phyloP scores from a whole-genome alignment of 2,888 invertebrate genomes.

The Acrobasis suavella region DNA sequence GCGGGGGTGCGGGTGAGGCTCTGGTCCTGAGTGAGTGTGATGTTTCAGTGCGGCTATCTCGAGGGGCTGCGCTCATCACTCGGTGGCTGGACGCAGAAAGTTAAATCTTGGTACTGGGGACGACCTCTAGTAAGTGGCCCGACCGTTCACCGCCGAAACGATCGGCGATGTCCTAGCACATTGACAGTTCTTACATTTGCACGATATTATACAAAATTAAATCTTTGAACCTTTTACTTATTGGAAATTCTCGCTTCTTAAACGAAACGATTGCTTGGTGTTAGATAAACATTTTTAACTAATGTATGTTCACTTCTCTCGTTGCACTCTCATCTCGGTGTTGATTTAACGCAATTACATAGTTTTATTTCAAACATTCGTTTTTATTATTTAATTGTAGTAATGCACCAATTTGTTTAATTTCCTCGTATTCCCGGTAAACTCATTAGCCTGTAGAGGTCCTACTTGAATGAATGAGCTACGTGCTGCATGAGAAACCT shows the following conservation, averaged over 20 bases:
- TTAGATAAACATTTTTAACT: slow-evolving; percentile 62
- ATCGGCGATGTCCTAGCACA: slow-evolving; percentile 78
- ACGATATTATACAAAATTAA: slow-evolving; percentile 61
- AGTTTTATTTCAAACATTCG: slow-evolving; percentile 44
- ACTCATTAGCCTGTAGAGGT: slow-evolving; percentile 71
- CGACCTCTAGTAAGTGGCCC: slow-evolving; percentile 96
- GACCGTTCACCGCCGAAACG: slow-evolving; percentile 69
- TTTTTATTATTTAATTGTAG: slow-evolving; percentile 56
- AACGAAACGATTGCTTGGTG: slow-evolving; percentile 73
- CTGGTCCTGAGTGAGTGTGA: slow-evolving; percentile 80
- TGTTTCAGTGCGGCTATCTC: slow-evolving; percentile 94
- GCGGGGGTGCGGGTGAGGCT: slow-evolving; percentile 43
- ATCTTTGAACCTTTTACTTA: slow-evolving; percentile 43
- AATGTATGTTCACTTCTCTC: slow-evolving; percentile 69
- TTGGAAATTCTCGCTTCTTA: slow-evolving; percentile 75
- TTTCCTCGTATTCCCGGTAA: slow-evolving; percentile 16
- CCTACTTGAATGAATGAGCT: slow-evolving; percentile 64
- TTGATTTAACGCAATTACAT: slow-evolving; percentile 55
- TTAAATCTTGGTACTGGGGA: slow-evolving; percentile 98
- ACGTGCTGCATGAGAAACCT: slow-evolving; percentile 66
- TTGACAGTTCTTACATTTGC: slow-evolving; percentile 76
- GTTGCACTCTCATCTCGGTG: slow-evolving; percentile 76
- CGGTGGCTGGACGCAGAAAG: slow-evolving; percentile 98
- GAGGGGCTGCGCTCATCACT: slow-evolving; percentile 97
- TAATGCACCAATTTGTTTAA: slow-evolving; percentile 44